Evolutionary conservation across 2,888 invertebrate species (phyloP).

Genomic region (Dynastes maya): DNA sequence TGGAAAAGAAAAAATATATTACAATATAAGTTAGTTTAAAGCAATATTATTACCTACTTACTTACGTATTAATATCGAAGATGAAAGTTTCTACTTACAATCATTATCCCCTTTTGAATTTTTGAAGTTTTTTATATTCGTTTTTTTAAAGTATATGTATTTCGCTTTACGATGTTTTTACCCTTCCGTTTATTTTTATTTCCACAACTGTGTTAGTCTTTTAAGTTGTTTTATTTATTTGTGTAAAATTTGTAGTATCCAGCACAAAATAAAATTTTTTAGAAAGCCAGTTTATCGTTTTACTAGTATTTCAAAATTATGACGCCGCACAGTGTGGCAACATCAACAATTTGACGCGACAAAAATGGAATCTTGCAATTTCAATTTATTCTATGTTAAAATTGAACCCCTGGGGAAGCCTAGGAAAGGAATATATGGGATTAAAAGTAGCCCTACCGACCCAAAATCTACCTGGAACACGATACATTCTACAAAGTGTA

Average conservation of each 20-base stretch:
- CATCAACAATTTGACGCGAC: no score
- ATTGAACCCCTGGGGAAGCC: no score
- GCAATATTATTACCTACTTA: slow-evolving; percentile 53
- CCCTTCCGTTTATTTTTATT: slow-evolving; percentile 62
- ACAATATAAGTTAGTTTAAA: slow-evolving; percentile 50
- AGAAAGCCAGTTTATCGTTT: slow-evolving; percentile 45
- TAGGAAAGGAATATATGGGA: no score
- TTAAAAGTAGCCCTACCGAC: no score
- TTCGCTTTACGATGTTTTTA: slow-evolving; percentile 44
- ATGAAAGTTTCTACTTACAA: slow-evolving; percentile 47
- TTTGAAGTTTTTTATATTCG: slow-evolving; percentile 48
- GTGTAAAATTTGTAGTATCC: slow-evolving; percentile 56
- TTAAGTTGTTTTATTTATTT: slow-evolving; percentile 59
- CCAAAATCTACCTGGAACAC: no score
- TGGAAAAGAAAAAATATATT: slow-evolving; percentile 48
- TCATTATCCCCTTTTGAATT: slow-evolving; percentile 41
- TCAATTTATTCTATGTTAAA: no score
- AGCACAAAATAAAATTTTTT: slow-evolving; percentile 65
- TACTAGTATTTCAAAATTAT: background rate
- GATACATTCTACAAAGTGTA: no score
- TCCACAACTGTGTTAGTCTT: slow-evolving; percentile 66
- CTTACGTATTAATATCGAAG: slow-evolving; percentile 44
- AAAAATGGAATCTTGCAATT: no score
- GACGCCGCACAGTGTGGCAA: background rate
- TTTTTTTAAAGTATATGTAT: slow-evolving; percentile 42